Conservation (phyloP, 1,140 invertebrate genomes). For the Reticulitermes speratus region DNA sequence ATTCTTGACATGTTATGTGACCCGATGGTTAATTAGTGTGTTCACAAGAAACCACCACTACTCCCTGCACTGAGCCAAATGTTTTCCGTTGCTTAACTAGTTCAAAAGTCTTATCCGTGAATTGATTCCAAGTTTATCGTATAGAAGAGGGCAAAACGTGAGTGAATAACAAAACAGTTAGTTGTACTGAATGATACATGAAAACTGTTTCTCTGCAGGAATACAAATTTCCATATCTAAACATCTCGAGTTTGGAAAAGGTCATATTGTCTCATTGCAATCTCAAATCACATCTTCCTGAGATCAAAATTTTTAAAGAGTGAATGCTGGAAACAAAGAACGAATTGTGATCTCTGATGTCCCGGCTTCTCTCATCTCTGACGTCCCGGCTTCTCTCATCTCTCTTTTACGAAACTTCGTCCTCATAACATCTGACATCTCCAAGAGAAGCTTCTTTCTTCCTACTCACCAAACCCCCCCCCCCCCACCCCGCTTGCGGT, state of each 20-base stretch:
- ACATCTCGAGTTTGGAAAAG: background rate
- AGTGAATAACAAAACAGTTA: background rate
- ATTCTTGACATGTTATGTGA: too few species aligned
- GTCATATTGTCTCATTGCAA: background rate
- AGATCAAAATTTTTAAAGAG: background rate
- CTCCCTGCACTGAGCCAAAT: too few species aligned
- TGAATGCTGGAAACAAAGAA: background rate
- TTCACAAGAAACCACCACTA: too few species aligned
- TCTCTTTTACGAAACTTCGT: background rate
- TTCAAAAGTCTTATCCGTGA: background rate
- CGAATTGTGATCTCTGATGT: background rate
- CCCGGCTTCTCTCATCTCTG: background rate
- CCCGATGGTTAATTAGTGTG: too few species aligned
- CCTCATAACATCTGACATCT: background rate
- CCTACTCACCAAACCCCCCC: background rate
- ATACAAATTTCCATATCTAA: conserved; percentile 2
- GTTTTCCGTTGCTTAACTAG: too few species aligned
- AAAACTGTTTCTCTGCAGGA: background rate
- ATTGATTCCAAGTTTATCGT: background rate
- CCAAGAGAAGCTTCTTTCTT: background rate
- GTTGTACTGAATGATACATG: background rate
- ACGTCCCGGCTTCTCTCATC: too few species aligned
- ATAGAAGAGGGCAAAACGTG: background rate
- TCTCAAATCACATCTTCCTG: background rate
- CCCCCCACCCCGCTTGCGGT: background rate